Base-by-base conservation (phyloP, 2,797 vertebrate genomes). In the Spondyliosoma cantharus region DNA sequence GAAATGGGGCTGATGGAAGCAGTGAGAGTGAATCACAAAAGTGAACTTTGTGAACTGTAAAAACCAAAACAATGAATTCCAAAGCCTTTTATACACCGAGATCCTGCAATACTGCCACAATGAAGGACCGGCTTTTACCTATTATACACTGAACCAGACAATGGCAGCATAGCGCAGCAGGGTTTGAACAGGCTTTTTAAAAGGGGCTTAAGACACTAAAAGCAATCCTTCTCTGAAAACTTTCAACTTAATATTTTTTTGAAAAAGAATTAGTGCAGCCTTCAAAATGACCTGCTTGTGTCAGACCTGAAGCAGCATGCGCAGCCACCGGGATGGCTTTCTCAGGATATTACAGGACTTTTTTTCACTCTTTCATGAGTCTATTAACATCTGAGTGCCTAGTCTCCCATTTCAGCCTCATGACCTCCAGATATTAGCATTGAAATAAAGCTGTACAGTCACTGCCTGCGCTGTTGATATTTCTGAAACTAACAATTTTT, bases 351-450 rank as follows among this genome's bases (percentile, higher is more conserved):
- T 76, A 77, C 48, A 70, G 78, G 43, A 62, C 52, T 37, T 80
- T 80, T 84, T 59, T 60, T 78, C 73, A 80, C 53, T 60, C 79
- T 83, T 87, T 85, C 86, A 89, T 80, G 64, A 74, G 82, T 83
- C 83, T 83, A 85, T 92, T 91, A 87, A 86, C 86, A 89, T 90
- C 82, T 58, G 56, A 75, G 78, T 79, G 81, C 29, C 59, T 86
- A 88, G 91, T 91, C 81, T 87, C 81, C 82, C 80, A 83, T 87
- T 81, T 84, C 76, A 67, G 72, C 78, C 88, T 81, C 87, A 37
- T 75, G 87, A 86, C 86, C 87, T 83, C 80, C 72, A 93, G 87
- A 86, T 92, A 92, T 92, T 89, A 85, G 81, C 81, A 82, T 79
- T 87, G 84, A 87, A 90, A 87, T 84, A 81, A 82, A 75, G 71